phyloP scores from a whole-genome alignment of 2,888 invertebrate genomes.

The Agriopis marginaria region DNA sequence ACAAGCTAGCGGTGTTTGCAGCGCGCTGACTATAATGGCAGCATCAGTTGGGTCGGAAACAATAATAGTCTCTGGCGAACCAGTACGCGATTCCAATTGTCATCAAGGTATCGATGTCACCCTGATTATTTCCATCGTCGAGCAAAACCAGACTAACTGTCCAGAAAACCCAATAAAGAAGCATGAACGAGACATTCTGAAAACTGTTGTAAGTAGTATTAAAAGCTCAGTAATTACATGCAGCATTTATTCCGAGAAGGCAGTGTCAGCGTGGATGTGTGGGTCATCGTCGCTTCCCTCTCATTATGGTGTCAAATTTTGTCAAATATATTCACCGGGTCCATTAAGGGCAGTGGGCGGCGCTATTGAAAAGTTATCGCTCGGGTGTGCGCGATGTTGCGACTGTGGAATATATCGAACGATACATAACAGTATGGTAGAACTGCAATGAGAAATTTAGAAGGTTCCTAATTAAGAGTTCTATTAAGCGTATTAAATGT shows the following conservation, averaged over 20 bases:
- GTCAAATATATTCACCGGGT: constrained; percentile 71
- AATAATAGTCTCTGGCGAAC: neutral
- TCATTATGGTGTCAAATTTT: constrained; percentile 79
- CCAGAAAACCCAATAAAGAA: constrained; percentile 15
- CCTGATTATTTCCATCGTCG: constrained; percentile 4
- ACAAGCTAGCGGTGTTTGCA: too few relatives aligned
- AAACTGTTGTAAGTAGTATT: constrained; percentile 17
- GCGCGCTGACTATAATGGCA: neutral
- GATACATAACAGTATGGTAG: constrained; percentile 7
- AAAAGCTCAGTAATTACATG: constrained; percentile 22
- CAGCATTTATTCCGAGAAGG: constrained; percentile 33
- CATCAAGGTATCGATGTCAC: constrained; percentile 19
- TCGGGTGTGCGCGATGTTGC: constrained; percentile 42
- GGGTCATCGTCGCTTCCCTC: constrained; percentile 51
- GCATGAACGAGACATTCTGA: constrained; percentile 17
- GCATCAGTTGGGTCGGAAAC: constrained; percentile 3
- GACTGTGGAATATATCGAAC: constrained; percentile 44
- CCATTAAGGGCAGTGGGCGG: constrained; percentile 77
- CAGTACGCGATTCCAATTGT: constrained; percentile 1
- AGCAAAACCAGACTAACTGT: constrained; percentile 7
- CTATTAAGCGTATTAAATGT: too few relatives aligned
- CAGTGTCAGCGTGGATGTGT: constrained; percentile 41
- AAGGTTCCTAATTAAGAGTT: too few relatives aligned
- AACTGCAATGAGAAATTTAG: neutral
- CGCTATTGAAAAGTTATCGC: constrained; percentile 62